Conservation (phyloP, 2,113 vertebrate genomes). For the Irena cyanogastra region DNA sequence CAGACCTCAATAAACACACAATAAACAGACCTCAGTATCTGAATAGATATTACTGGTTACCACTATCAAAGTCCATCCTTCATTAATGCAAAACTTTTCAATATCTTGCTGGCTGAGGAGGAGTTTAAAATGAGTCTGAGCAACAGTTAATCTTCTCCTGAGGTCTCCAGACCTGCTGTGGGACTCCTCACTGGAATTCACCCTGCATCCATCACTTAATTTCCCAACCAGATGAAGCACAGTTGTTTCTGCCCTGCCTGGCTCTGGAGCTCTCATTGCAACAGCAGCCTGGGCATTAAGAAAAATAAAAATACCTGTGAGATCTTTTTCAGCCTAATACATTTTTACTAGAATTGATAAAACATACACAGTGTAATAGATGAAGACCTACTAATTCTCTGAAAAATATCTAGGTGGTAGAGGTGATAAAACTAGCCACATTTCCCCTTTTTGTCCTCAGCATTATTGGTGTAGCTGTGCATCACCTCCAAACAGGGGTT, state of each 20-base stretch:
- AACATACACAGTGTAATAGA: background rate
- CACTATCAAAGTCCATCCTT: background rate
- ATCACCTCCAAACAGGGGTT: background rate
- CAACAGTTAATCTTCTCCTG: background rate
- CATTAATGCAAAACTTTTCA: background rate
- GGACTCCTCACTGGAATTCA: conserved; percentile 2
- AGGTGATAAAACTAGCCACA: background rate
- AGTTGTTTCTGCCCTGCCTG: background rate
- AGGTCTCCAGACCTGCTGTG: background rate
- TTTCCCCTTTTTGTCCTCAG: background rate
- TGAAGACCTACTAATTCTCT: conserved; percentile 2
- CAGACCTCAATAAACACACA: too few species aligned
- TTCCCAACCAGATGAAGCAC: conserved; percentile 32
- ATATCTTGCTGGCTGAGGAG: background rate
- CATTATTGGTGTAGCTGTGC: background rate
- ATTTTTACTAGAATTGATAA: conserved; percentile 36
- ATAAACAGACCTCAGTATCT: background rate
- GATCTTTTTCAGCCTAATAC: conserved; percentile 22
- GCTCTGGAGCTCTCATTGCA: background rate
- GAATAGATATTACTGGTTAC: background rate
- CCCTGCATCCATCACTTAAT: background rate
- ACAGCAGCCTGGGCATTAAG: conserved; percentile 3
- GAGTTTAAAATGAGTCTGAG: background rate
- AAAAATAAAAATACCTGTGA: conserved; percentile 24
- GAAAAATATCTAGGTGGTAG: background rate